Evolutionary conservation across 2,797 vertebrate genomes (phyloP).

Genomic region (Limnodromus scolopaceus): DNA sequence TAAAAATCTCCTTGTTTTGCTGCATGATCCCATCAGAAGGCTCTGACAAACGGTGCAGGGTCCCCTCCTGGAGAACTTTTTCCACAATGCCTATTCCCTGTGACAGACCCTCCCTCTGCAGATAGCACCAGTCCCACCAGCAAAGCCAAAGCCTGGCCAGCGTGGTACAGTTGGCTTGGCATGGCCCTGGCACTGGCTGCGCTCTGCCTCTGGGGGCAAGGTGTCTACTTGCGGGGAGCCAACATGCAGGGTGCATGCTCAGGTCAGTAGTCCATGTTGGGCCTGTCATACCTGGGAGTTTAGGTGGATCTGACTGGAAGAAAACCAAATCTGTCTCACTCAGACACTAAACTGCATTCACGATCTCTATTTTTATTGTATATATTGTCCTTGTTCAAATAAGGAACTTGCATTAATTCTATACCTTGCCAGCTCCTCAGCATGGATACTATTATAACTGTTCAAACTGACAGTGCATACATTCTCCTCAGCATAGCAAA

Average conservation of each 20-base stretch:
- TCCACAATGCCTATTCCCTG: neutral
- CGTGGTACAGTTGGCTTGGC: neutral
- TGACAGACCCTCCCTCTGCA: neutral
- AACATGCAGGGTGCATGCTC: neutral
- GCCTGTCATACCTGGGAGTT: neutral
- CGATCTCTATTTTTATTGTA: neutral
- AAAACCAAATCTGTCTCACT: neutral
- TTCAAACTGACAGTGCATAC: neutral
- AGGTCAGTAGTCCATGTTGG: accelerated
- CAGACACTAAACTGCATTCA: neutral
- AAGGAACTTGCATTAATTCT: neutral
- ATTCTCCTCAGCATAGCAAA: neutral
- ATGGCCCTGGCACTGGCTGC: neutral
- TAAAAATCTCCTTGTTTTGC: neutral
- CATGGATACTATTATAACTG: neutral
- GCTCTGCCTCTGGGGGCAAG: neutral
- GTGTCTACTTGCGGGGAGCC: accelerated
- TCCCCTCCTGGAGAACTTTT: neutral
- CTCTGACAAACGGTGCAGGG: neutral
- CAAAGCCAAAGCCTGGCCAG: neutral
- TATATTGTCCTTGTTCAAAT: neutral
- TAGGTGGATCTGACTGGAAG: neutral
- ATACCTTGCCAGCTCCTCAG: neutral
- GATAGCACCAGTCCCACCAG: neutral
- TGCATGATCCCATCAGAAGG: neutral